phyloP scores from a whole-genome alignment of 1,140 invertebrate species.

The Oedothorax gibbosus region DNA sequence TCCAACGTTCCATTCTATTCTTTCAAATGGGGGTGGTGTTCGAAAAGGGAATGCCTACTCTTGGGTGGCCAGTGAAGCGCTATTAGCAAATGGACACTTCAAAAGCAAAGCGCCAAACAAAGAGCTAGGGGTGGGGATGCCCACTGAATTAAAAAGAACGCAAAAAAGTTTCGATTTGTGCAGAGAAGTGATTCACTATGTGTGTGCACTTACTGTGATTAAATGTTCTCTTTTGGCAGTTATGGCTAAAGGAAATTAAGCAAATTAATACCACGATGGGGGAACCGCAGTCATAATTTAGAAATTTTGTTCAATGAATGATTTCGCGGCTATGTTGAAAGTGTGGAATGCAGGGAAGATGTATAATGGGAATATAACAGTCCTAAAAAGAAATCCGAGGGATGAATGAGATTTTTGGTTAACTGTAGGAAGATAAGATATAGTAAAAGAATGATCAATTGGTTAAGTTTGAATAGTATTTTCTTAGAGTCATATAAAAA shows the following conservation, averaged over 20 bases:
- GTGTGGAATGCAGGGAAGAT: too few relatives aligned
- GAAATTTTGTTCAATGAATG: too few relatives aligned
- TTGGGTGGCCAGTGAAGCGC: constrained; percentile 2
- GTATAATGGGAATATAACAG: too few relatives aligned
- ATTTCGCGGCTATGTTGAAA: too few relatives aligned
- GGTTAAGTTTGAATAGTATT: too few relatives aligned
- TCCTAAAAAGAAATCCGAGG: too few relatives aligned
- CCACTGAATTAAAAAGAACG: not conserved
- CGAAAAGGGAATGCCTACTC: constrained; percentile 12
- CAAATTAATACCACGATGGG: constrained; percentile 28
- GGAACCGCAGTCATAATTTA: too few relatives aligned
- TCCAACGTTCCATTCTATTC: too few relatives aligned
- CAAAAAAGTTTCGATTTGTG: constrained; percentile 38
- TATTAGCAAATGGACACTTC: constrained; percentile 56
- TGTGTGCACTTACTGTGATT: constrained; percentile 46
- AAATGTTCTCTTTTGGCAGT: constrained; percentile 17
- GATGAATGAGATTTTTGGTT: too few relatives aligned
- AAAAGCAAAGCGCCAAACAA: constrained; percentile 26
- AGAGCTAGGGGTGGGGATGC: constrained; percentile 1
- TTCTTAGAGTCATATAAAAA: too few relatives aligned
- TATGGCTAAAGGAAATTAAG: constrained; percentile 33
- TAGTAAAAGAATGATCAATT: too few relatives aligned
- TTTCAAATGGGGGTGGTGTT: not conserved
- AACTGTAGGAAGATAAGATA: too few relatives aligned
- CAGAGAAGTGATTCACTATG: constrained; percentile 29